phyloP scores from a whole-genome alignment of 1,140 invertebrate species.

The Scaptomyza pallida region DNA sequence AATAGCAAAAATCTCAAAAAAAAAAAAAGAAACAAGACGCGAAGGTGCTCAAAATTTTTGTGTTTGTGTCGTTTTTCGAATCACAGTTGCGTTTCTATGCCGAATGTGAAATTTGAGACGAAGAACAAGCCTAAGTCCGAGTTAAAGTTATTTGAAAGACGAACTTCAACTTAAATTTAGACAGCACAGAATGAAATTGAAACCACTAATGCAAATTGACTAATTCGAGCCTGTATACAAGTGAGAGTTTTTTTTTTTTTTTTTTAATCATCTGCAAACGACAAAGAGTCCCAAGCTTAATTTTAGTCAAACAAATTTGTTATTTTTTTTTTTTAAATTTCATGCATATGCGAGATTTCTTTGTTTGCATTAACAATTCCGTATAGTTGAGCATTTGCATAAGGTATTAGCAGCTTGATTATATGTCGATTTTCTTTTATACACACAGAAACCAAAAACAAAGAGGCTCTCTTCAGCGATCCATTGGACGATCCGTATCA shows the following conservation, averaged over 20 bases:
- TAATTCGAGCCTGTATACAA: not conserved
- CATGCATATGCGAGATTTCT: conserved; percentile 79
- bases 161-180: not conserved
- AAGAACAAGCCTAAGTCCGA: not conserved
- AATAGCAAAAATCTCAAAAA: conserved; percentile 59
- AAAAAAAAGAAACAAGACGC: conserved; percentile 12
- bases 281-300: conserved; percentile 38
- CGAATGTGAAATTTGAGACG: conserved; percentile 71
- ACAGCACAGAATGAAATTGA: not conserved
- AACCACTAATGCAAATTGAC: not conserved
- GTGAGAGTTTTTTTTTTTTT: conserved; percentile 8
- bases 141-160: conserved; percentile 5
- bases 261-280: not conserved
- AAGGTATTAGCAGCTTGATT: conserved; percentile 64
- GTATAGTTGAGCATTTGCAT: conserved; percentile 53
- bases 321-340: conserved; percentile 70
- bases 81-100: conserved; percentile 41
- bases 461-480: conserved; percentile 84
- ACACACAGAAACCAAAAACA: conserved; percentile 79
- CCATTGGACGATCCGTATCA: conserved; percentile 92
- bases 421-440: conserved; percentile 49
- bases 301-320: conserved; percentile 48
- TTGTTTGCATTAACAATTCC: conserved; percentile 69
- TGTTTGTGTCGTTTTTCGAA: conserved; percentile 30
- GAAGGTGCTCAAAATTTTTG: conserved; percentile 22